phyloP scores from a whole-genome alignment of 2,888 invertebrate genomes.

The Dryobota labecula region DNA sequence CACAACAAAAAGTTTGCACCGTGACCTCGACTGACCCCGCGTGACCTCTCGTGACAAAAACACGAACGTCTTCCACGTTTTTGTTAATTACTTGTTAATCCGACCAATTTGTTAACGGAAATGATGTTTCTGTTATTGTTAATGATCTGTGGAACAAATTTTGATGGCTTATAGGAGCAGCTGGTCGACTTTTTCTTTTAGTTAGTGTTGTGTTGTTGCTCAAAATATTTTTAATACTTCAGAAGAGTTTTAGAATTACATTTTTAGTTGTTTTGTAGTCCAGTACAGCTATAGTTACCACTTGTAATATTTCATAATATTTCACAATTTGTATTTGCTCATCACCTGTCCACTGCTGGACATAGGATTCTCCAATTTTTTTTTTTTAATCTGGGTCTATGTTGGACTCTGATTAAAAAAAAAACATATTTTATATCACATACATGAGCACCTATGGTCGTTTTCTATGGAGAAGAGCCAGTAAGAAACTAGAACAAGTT shows the following conservation, averaged over 20 bases:
- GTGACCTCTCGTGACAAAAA: slow-evolving; percentile 52
- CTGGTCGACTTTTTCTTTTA: not conserved
- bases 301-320: not conserved
- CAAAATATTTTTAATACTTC: not conserved
- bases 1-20: slow-evolving; percentile 26
- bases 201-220: no score
- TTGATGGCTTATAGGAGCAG: not conserved
- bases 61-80: slow-evolving; percentile 51
- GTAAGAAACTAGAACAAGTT: no score
- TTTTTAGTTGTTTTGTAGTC: not conserved
- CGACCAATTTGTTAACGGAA: slow-evolving; percentile 4
- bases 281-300: not conserved
- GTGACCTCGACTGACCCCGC: slow-evolving; percentile 15
- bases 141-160: not conserved
- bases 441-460: no score
- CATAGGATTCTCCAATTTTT: no score
- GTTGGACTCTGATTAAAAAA: no score
- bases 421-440: no score
- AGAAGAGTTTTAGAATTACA: not conserved
- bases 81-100: slow-evolving; percentile 39
- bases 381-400: no score
- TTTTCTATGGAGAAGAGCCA: no score
- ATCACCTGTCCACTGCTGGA: no score
- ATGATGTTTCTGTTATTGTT: slow-evolving; percentile 4
- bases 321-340: no score